Base-by-base conservation (phyloP, 1,140 invertebrate genomes). In the Protaetia brevitarsis region DNA sequence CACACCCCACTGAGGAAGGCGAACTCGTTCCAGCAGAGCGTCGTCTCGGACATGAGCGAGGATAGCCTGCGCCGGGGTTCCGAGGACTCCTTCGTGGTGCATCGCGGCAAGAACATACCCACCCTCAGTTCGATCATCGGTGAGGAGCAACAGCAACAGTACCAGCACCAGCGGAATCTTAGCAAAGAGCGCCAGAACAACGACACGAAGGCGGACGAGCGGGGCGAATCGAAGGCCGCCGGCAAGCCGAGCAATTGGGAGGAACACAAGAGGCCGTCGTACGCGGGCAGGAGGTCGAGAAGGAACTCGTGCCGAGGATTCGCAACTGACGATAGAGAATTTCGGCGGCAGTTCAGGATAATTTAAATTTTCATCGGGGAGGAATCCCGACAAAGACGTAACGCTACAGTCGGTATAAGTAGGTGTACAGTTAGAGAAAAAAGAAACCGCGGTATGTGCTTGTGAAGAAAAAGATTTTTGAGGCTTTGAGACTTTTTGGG, bases 241-340 rank as follows among this genome's bases (percentile, higher is more conserved):
- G 92, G 92, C 61, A 86, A 88, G 76, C 92, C 92, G 34, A 93
- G 90, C 72, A 90, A 92, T 79, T 92, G 89, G 89, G 88, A 89
- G 78, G 88, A 90, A 64, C 81, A 83, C 69, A 84, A 87, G 71
- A 83, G 87, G 76, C 82, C 81, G 29, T 89, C 87, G 71, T 93
- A 89, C 77, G 91, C 91, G 37, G 93, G 90, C 56, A 83, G 93
- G 45, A 84, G 93, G 27, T 94, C 92, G 7, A 82, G 93, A 29
- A 82, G 92, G 45, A 93, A 93, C 76, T 95, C 92, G 41, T 83
- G 88, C 89, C 34, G 93, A 95, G 74, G 93, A 95, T 74, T 94
- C 92, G 27, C 89, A 94, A 78, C 79, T 96, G 66, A 95, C 93
- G 0, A 89, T 95, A 27, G 93, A 96, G 82, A 95, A 96, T 79